A percentile compares a stretch with the other conserved stretches of the same genome.
These are phyloP conservation scores for Tolmerus cingulatus DNA, from an alignment of 2,888 invertebrate genomes.

Conservation along the genomic window DNA sequence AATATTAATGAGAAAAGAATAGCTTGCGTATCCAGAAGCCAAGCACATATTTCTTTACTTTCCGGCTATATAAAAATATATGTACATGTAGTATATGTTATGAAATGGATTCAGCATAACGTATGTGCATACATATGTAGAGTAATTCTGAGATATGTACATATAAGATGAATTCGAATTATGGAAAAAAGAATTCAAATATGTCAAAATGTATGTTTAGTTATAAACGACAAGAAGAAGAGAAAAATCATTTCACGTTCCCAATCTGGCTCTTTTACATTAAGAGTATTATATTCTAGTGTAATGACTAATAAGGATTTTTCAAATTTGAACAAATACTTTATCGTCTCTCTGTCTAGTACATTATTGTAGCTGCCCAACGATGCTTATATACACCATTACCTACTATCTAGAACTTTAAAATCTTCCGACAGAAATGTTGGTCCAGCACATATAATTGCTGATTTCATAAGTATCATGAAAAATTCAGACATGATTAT, in stretches of 20 bases:
- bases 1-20: background rate
- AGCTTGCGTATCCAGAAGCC: background rate
- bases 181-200: background rate
- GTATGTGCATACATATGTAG: too few relatives aligned
- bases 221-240: too few relatives aligned
- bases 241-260: too few relatives aligned
- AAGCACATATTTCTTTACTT: background rate
- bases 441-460: background rate
- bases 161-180: background rate
- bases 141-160: background rate
- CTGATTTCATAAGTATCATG: background rate
- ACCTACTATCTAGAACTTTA: too few relatives aligned
- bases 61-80: background rate
- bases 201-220: too few relatives aligned
- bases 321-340: too few relatives aligned
- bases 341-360: too few relatives aligned
- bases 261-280: too few relatives aligned
- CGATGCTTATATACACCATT: too few relatives aligned
- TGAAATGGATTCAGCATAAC: background rate
- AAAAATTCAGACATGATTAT: background rate
- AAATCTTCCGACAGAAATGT: background rate
- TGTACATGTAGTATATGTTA: background rate
- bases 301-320: too few relatives aligned
- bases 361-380: too few relatives aligned
- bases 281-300: too few relatives aligned